These are phyloP conservation scores for Odobenus rosmarus DNA, from an alignment of 2,113 vertebrate species.

Conservation along the genomic window DNA sequence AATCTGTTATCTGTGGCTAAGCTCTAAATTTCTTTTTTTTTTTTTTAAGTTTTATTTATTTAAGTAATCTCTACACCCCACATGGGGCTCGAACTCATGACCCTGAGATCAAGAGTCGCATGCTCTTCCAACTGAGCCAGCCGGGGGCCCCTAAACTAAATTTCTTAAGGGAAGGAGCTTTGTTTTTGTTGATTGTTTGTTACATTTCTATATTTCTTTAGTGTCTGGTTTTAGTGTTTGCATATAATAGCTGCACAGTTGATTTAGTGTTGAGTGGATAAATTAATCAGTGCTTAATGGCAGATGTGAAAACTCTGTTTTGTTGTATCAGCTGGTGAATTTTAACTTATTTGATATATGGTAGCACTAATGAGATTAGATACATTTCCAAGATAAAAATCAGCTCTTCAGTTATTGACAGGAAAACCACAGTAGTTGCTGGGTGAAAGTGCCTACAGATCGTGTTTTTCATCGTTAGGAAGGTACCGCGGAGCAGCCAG, in stretches of 20 bases:
- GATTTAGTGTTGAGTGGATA: neutral
- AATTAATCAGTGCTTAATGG: neutral
- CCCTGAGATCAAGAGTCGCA: neutral
- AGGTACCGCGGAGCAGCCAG: neutral
- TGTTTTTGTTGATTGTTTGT: neutral
- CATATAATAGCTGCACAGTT: neutral
- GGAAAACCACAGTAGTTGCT: neutral
- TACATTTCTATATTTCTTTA: neutral
- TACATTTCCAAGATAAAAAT: neutral
- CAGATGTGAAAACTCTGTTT: neutral
- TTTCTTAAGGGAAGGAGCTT: neutral
- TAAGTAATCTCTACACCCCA: neutral
- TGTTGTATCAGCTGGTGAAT: slow-evolving; percentile 12
- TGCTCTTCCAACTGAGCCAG: neutral
- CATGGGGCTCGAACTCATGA: neutral
- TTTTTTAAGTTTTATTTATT: neutral
- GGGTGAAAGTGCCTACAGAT: neutral
- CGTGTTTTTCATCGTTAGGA: slow-evolving; percentile 13
- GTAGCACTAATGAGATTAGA: neutral
- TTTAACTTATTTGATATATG: slow-evolving; percentile 19
- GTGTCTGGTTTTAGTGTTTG: neutral
- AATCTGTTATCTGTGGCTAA: neutral
- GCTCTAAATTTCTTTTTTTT: neutral
- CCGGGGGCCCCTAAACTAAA: neutral
- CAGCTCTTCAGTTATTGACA: neutral